These are phyloP conservation scores for Gila orcuttii DNA, from an alignment of 2,113 vertebrate genomes.

Conservation along the genomic window DNA sequence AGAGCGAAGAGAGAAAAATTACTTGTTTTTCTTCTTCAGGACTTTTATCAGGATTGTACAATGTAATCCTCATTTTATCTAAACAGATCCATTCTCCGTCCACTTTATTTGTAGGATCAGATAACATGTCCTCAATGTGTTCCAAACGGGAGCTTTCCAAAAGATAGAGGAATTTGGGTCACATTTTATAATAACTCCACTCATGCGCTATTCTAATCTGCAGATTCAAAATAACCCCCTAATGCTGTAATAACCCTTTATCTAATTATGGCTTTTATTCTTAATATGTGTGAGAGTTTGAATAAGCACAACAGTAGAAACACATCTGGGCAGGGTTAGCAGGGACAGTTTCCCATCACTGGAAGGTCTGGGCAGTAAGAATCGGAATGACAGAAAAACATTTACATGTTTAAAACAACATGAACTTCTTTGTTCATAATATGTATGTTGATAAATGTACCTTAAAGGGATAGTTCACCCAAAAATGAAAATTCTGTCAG, in stretches of 20 bases:
- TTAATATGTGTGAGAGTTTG: not conserved
- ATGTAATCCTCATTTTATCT: conserved; percentile 5
- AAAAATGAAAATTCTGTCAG: too few species aligned
- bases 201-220: not conserved
- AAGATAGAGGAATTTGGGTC: not conserved
- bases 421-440: not conserved
- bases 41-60: not conserved
- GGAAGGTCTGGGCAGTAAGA: not conserved
- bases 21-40: not conserved
- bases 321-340: not conserved
- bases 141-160: not conserved
- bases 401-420: not conserved
- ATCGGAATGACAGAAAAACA: not conserved
- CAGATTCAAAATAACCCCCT: conserved; percentile 23
- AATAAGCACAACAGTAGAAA: not conserved
- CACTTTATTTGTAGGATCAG: not conserved
- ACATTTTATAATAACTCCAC: not conserved
- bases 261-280: conserved; percentile 31
- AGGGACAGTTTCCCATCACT: not conserved
- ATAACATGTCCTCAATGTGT: not conserved
- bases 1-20: conserved; percentile 11
- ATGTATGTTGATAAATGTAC: not conserved
- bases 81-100: conserved; percentile 10
- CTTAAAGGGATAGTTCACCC: too few species aligned
- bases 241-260: conserved; percentile 30